Evolutionary conservation across 2,113 vertebrate genomes (phyloP).

Genomic region (Dicaeum eximium): DNA sequence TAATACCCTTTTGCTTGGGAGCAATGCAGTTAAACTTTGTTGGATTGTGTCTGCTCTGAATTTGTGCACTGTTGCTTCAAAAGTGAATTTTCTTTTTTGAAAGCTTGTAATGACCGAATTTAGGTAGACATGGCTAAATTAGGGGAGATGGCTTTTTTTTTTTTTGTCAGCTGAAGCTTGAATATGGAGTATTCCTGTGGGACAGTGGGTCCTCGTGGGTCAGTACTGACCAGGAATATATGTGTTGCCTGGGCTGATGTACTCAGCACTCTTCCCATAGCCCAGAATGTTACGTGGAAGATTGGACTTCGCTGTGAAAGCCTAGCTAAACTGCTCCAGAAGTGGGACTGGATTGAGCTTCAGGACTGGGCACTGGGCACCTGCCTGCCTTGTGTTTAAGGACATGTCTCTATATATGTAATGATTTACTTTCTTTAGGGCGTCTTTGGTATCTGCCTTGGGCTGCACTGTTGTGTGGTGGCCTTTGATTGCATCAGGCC

Average conservation of each 20-base stretch:
- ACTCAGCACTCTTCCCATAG: background rate
- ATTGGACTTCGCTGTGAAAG: background rate
- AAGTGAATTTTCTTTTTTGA: background rate
- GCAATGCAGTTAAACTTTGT: conserved; percentile 6
- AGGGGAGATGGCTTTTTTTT: background rate
- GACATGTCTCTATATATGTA: background rate
- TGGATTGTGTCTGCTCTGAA: background rate
- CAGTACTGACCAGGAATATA: rapidly evolving
- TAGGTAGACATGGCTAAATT: background rate
- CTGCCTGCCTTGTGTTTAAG: background rate
- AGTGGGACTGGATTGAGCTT: background rate
- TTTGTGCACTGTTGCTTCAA: conserved; percentile 6
- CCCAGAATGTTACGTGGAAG: background rate
- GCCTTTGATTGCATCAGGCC: background rate
- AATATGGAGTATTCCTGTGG: background rate
- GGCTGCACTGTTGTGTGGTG: background rate
- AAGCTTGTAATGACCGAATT: background rate
- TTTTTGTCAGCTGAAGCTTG: background rate
- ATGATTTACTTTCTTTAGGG: background rate
- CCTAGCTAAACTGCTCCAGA: background rate
- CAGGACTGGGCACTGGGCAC: background rate
- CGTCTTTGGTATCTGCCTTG: rapidly evolving
- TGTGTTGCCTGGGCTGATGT: background rate
- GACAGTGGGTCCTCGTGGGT: too few species aligned
- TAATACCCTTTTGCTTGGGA: conserved; percentile 20